These are phyloP conservation scores for Drosophila seguyi DNA, from an alignment of 1,140 invertebrate species.

Conservation along the genomic window DNA sequence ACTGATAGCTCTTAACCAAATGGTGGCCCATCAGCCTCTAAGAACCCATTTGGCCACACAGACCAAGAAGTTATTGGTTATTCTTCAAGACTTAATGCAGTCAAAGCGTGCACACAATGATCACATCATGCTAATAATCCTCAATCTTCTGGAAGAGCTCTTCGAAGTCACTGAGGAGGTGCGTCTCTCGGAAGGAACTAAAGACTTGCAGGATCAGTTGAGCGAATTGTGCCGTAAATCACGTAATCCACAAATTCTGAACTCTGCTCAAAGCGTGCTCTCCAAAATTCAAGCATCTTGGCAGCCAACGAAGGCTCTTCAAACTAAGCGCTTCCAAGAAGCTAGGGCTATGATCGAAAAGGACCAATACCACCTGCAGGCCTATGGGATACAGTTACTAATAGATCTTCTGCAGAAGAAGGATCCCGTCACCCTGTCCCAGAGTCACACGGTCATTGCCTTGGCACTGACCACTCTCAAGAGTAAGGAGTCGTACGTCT, in stretches of 20 bases:
- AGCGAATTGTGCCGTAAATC: constrained; percentile 16
- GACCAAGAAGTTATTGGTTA: constrained; percentile 55
- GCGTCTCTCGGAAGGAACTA: constrained; percentile 26
- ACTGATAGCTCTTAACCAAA: constrained; percentile 61
- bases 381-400: constrained; percentile 75
- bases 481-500: constrained; percentile 78
- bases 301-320: not conserved
- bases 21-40: constrained; percentile 68
- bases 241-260: constrained; percentile 33
- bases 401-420: constrained; percentile 59
- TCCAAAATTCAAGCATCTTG: constrained; percentile 26
- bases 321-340: constrained; percentile 41
- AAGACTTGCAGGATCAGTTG: constrained; percentile 26
- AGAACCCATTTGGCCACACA: constrained; percentile 60
- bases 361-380: constrained; percentile 70
- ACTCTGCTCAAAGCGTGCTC: constrained; percentile 44
- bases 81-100: constrained; percentile 53
- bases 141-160: constrained; percentile 73
- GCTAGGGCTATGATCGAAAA: constrained; percentile 69
- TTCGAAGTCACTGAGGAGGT: constrained; percentile 54
- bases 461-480: constrained; percentile 69
- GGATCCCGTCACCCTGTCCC: constrained; percentile 59
- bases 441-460: constrained; percentile 72
- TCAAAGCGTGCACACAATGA: constrained; percentile 18
- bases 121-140: constrained; percentile 61